Evolutionary conservation across 2,888 invertebrate genomes (phyloP).

Genomic region (Gibbula magus): DNA sequence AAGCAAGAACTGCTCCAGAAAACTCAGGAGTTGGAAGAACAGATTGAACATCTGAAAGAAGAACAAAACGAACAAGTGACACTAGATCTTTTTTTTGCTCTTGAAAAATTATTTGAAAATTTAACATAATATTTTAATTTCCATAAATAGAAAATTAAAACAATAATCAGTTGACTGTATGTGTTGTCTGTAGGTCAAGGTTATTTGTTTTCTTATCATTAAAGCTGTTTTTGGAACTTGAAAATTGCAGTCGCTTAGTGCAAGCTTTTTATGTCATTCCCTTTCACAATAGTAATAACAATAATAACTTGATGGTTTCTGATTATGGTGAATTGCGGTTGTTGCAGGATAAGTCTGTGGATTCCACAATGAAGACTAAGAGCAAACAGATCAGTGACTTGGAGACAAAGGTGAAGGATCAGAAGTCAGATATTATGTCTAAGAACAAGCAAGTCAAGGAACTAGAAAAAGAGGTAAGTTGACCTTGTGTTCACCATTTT

Average conservation of each 20-base stretch:
- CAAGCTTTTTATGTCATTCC: no score
- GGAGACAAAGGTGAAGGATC: conserved; percentile 54
- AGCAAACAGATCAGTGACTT: conserved; percentile 50
- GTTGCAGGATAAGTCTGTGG: conserved; percentile 47
- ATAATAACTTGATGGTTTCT: neutral
- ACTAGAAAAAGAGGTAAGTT: conserved; percentile 65
- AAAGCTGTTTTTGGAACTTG: no score
- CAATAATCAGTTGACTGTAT: no score
- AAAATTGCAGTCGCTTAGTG: no score
- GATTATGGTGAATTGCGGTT: neutral
- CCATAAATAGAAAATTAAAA: no score
- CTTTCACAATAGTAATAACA: neutral
- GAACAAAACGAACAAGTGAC: conserved; percentile 33
- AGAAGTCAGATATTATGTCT: conserved; percentile 50
- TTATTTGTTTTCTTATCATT: no score
- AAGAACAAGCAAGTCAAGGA: conserved; percentile 65
- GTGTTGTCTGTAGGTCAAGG: no score
- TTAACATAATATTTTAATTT: no score
- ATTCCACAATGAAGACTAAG: conserved; percentile 48
- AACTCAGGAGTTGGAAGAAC: conserved; percentile 27
- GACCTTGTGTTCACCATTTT: neutral
- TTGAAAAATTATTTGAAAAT: neutral
- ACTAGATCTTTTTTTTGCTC: neutral
- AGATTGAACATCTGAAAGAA: conserved; percentile 23
- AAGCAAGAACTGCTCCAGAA: conserved; percentile 29